phyloP scores from a whole-genome alignment of 2,797 vertebrate species.

The Taeniopygia guttata region DNA sequence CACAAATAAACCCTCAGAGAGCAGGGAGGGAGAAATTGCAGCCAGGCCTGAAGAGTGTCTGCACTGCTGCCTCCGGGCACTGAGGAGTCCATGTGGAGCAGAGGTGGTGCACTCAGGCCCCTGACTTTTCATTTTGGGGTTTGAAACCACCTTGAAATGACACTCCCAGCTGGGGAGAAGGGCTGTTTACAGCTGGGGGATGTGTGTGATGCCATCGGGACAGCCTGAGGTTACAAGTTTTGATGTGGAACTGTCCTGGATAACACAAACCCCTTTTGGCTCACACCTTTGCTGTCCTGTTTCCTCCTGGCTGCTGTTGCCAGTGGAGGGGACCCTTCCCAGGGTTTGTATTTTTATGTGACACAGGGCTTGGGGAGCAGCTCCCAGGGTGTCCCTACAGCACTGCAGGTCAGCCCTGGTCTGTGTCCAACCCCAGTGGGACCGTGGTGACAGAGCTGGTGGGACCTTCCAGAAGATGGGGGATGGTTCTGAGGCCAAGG shows the following conservation, averaged over 20 bases:
- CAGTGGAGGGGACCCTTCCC: background rate
- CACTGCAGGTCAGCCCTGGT: background rate
- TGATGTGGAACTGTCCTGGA: background rate
- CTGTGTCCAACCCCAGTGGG: background rate
- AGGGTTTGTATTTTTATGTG: background rate
- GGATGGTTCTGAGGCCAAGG: background rate
- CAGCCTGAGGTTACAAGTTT: background rate
- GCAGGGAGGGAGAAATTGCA: background rate
- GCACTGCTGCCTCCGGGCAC: background rate
- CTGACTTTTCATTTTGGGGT: rapidly evolving
- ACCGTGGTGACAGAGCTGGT: rapidly evolving
- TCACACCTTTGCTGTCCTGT: background rate
- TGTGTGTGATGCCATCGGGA: rapidly evolving
- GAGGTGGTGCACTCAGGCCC: background rate
- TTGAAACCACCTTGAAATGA: background rate
- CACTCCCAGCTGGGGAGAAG: background rate
- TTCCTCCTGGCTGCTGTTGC: background rate
- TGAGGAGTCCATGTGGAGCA: background rate
- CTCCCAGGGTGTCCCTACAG: rapidly evolving
- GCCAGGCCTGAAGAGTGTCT: background rate
- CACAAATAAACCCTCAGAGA: background rate
- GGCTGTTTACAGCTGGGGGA: background rate
- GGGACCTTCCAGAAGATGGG: background rate
- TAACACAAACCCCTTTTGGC: background rate
- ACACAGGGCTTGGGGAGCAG: background rate